Evolutionary conservation across 2,797 vertebrate genomes (phyloP), one percentile per base, ranked within the genome.

Genomic region (Sebastes taczanowskii): DNA sequence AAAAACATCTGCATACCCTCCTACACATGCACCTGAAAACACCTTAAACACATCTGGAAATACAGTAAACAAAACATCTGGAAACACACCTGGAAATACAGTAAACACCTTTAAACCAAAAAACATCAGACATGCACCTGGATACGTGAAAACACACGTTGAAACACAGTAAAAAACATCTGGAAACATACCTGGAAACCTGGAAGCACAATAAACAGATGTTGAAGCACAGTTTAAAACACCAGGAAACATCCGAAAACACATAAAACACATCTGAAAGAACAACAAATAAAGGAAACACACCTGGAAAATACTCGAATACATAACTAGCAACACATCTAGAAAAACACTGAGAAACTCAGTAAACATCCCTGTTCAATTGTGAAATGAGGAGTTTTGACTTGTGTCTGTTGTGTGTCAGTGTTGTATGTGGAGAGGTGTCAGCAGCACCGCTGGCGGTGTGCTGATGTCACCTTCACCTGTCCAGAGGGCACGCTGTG

Each of bases 381-480:
- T 23, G 13, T 74, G 1, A 22, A 35, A 55, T 2, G 11, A 3
- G 1, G 1, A 0, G 2, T 11, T 62, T 13, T 18, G 18, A 49
- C 56, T 22, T 74, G 59, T 68, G 64, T 66, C 3, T 65, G 52
- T 62, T 60, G 11, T 71, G 16, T 81, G 72, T 71, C 91, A 99
- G 98, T 99, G 65, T 94, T 95, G 78, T 97, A 97, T 0, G 96
- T 98, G 90, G 96, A 97, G 94, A 95, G 97, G 78, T 78, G 87
- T 18, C 95, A 85, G 69, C 95, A 93, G 85, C 97, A 96, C 94
- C 96, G 96, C 96, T 99, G 98, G 98, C 95, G 93, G 93, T 97
- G 97, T 76, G 94, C 94, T 2, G 94, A 96, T 53, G 95, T 97
- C 86, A 99, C 97, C 0, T 98, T 99, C 92, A 95, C 94, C 63